These are phyloP conservation scores for Stenotaenia linearis DNA, from an alignment of 2,888 invertebrate species.

Conservation along the genomic window DNA sequence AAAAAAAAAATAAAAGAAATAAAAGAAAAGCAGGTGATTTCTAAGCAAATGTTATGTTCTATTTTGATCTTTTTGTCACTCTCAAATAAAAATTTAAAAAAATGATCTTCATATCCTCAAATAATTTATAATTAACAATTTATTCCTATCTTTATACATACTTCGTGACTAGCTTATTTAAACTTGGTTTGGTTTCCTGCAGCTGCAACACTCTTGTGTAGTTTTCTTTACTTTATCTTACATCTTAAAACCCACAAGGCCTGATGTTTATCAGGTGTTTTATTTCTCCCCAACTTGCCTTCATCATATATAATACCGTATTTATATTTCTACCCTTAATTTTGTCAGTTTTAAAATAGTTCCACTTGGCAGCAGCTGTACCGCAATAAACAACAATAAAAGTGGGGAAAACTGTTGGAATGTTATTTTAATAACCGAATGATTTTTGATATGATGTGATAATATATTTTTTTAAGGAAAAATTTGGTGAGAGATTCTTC, in stretches of 20 bases:
- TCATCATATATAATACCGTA: background rate
- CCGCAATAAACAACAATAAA: background rate
- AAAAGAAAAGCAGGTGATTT: background rate
- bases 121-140: constrained; percentile 2
- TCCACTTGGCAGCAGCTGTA: background rate
- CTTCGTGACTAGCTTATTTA: constrained; percentile 7
- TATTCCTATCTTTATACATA: background rate
- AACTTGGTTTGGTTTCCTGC: background rate
- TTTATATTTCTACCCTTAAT: background rate
- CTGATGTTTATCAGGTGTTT: constrained; percentile 17
- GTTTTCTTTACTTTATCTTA: background rate
- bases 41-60: background rate
- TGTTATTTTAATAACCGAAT: background rate
- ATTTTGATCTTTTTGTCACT: background rate
- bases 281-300: constrained; percentile 2
- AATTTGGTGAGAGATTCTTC: background rate
- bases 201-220: background rate
- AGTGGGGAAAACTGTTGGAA: background rate
- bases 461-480: background rate
- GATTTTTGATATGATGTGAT: background rate
- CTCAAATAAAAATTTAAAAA: background rate
- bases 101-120: background rate
- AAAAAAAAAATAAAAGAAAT: background rate
- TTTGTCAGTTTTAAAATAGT: background rate
- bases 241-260: constrained; percentile 7